Base-by-base conservation (phyloP, 2,888 invertebrate genomes). In the Tupiocoris notatus region DNA sequence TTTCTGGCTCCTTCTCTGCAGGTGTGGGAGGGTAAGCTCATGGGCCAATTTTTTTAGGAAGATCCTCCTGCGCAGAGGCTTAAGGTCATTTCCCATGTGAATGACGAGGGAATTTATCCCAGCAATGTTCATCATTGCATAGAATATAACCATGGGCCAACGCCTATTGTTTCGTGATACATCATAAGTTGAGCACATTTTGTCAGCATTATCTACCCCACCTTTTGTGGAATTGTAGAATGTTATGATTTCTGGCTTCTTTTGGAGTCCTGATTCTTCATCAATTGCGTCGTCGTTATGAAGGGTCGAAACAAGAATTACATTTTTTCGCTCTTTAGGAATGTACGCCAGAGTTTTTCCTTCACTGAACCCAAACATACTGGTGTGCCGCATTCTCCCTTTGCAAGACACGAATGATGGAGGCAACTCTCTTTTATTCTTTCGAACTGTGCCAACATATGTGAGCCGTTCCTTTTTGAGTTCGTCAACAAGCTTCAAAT, bases 131-230 rank as follows among this genome's bases (percentile, higher is more conserved):
- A 81, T 62, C 62, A 81, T 74, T 17, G 73, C 61, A 74, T 75
- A 81, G 75, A 81, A 81, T 56, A 81, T 54, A 18, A 77, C 77
- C 61, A 80, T 63, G 39, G 81, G 80, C 81, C 81, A 82, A 75
- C 80, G 70, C 77, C 78, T 78, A 18, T 80, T 79, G 74, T 71
- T 80, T 78, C 81, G 77, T 0, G 78, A 67, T 21, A 79, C 75
- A 66, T n/a, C n/a, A n/a, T n/a, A n/a, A n/a, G n/a, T n/a, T n/a
- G 59, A 1, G 17, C 70, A 70, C 1, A 70, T 57, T n/a, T 70
- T 57, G 18, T 70, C 70, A 0, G 58, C 1, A 0, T 57, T 70
- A 16, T 70, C 70, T 0, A 70, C 59, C n/a, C 70, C 70, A 0
- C 70, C 70, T 70, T 70, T 70, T 6, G 70, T 70, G 6, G 39